Evolutionary conservation across 2,797 vertebrate genomes (phyloP), one percentile per base, ranked within the genome.

Genomic region (Acestrorhynchus altus): DNA sequence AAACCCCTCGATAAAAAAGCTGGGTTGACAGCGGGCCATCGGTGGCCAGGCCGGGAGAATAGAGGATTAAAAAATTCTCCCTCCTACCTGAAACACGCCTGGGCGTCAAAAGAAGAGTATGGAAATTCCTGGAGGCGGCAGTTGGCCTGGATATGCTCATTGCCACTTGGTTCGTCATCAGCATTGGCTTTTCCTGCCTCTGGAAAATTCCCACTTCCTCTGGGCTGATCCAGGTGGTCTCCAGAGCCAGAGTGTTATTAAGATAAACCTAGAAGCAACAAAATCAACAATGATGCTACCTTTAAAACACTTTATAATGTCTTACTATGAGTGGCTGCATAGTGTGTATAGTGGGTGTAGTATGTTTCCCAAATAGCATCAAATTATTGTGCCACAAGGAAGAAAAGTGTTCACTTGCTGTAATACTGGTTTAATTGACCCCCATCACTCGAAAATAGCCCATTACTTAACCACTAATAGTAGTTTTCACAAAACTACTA

Each of bases 121-220:
- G 94, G 31, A 94, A 89, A 16, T 92, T 91, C 81, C 94, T 84
- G 76, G 93, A 91, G 82, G 90, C 89, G 61, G 93, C 81, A 28
- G 89, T 83, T 52, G 93, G 93, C 87, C 94, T 92, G 84, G 92
- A 89, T 80, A 95, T 83, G 66, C 91, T 87, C 89, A 92, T 70
- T 0, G 93, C 87, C 0, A 94, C 89, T 76, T 92, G 95, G 81
- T 93, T 94, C 51, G 94, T 85, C 89, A 94, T 87, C 22, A 93
- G 72, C 46, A 91, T 84, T 15, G 93, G 93, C 26, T 96, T 97
- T 74, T 94, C 94, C 0, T 82, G 90, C 47, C 89, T 93, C 64
- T 90, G 94, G 84, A 95, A 93, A 74, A 95, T 68, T 26, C 88
- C 84, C 0, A 92, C 72, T n/a, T 96, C 95, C 83, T 96, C 95